Conservation (phyloP, 2,888 invertebrate genomes). For the Emmelina monodactyla region DNA sequence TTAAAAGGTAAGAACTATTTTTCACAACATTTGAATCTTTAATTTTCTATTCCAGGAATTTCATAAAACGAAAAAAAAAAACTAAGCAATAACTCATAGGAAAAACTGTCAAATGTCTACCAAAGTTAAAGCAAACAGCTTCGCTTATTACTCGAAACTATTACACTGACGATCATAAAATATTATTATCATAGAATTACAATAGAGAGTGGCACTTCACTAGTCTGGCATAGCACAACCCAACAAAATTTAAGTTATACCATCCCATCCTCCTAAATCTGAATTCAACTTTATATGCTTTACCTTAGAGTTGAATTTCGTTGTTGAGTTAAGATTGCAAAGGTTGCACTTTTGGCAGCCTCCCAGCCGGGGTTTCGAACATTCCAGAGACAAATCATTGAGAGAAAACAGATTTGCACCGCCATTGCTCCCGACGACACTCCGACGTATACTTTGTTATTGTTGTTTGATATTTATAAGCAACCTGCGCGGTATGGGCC, state of each 20-base stretch:
- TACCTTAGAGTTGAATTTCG: slow-evolving; percentile 13
- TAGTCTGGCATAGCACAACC: slow-evolving; percentile 33
- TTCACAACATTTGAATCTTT: too few relatives aligned
- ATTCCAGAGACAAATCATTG: slow-evolving; percentile 60
- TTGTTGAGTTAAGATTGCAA: slow-evolving; percentile 21
- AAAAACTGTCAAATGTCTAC: too few relatives aligned
- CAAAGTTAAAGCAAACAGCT: too few relatives aligned
- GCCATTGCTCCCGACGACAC: slow-evolving; percentile 38
- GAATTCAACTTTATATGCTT: slow-evolving; percentile 16
- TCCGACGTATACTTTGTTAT: slow-evolving; percentile 40
- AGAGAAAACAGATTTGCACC: slow-evolving; percentile 58
- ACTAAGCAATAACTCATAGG: too few relatives aligned
- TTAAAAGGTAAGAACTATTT: too few relatives aligned
- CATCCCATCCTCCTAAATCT: slow-evolving; percentile 26
- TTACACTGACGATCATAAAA: too few relatives aligned
- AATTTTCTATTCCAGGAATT: too few relatives aligned
- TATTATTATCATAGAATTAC: slow-evolving; percentile 51
- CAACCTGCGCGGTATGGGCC: too few relatives aligned
- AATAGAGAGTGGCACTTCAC: slow-evolving; percentile 38
- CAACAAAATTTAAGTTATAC: slow-evolving; percentile 45
- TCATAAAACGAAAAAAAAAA: too few relatives aligned
- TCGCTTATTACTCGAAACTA: too few relatives aligned
- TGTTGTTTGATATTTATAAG: slow-evolving; percentile 23
- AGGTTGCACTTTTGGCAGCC: slow-evolving; percentile 53
- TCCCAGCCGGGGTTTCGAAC: slow-evolving; percentile 55